A percentile compares a stretch with the other conserved stretches of the same genome.
Evolutionary conservation across 2,888 invertebrate species (phyloP).

Genomic region (Tuta absoluta): DNA sequence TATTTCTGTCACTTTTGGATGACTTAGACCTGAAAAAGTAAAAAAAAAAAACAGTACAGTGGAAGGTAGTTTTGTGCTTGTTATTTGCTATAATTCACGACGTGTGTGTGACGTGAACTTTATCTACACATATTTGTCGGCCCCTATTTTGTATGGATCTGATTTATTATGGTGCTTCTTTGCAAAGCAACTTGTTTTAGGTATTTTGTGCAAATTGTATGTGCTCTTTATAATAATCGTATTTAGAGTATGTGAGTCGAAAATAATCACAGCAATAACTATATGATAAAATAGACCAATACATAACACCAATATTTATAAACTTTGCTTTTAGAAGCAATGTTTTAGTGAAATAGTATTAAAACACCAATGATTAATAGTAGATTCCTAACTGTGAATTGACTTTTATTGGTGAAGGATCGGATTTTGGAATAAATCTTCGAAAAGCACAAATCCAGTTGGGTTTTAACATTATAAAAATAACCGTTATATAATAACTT

Average conservation of each 20-base stretch:
- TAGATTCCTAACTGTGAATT: constrained; percentile 21
- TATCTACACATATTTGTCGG: not conserved
- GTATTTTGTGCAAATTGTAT: constrained; percentile 8
- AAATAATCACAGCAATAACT: constrained; percentile 13
- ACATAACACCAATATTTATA: constrained; percentile 21
- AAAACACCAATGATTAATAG: constrained; percentile 20
- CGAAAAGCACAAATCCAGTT: not conserved
- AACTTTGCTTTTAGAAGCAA: not conserved
- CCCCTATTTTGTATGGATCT: not conserved
- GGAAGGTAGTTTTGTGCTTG: too few species aligned
- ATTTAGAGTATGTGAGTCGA: constrained; percentile 5
- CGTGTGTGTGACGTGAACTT: not conserved
- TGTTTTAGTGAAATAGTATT: constrained; percentile 19
- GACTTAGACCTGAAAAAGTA: not conserved
- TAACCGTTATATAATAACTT: not conserved
- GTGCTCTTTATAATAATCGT: constrained; percentile 1
- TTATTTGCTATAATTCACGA: not conserved
- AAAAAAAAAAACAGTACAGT: not conserved
- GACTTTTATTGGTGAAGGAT: not conserved
- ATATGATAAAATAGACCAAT: not conserved
- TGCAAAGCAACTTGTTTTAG: not conserved
- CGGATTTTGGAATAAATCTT: too few species aligned
- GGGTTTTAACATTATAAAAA: not conserved
- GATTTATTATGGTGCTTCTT: not conserved
- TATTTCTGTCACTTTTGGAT: too few species aligned